Evolutionary conservation across 2,797 vertebrate species (phyloP), one percentile per base, ranked within the genome.

Genomic region (Sebastes hubbsi): DNA sequence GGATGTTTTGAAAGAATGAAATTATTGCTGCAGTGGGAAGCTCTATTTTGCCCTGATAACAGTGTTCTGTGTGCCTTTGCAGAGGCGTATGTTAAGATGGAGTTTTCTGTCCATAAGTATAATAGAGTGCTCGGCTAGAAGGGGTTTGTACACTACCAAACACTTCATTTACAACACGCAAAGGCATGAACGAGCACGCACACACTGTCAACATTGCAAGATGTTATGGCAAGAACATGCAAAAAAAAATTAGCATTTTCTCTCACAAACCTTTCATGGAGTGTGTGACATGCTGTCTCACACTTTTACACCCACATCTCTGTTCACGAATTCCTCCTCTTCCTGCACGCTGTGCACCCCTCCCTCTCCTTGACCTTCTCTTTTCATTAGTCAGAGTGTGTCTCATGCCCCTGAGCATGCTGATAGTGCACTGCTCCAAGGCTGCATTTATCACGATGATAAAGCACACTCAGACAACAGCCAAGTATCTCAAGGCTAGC

Each of bases 361-460:
- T 91, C 91, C 87, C 80, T 93, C 91, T 87, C 91, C 91, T 93
- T 94, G 93, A 93, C 93, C 93, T 94, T 93, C 93, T 95, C 93
- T 92, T 94, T 94, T 94, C 92, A 94, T 95, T 94, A 95, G 93
- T 95, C 94, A 94, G 94, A 94, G 92, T 93, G 93, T 88, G 90
- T 95, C 91, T 92, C 93, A 93, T 90, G 91, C 92, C 91, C 94
- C 91, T 88, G 87, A 93, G 94, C 91, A 85, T 90, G 93, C 93
- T 94, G 91, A 95, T 94, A 93, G 90, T 92, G 93, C 93, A 91
- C 84, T 64, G 93, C 93, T 94, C 88, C 93, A 94, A 94, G 93
- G 93, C 93, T 93, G 91, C 92, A 93, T 95, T 94, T 92, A 94
- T 94, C 93, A 95, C 88, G 87, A 92, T 94, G 92, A 94, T 94